Evolutionary conservation across 1,140 invertebrate genomes (phyloP).

Genomic region (Pachypeltis micranthus): DNA sequence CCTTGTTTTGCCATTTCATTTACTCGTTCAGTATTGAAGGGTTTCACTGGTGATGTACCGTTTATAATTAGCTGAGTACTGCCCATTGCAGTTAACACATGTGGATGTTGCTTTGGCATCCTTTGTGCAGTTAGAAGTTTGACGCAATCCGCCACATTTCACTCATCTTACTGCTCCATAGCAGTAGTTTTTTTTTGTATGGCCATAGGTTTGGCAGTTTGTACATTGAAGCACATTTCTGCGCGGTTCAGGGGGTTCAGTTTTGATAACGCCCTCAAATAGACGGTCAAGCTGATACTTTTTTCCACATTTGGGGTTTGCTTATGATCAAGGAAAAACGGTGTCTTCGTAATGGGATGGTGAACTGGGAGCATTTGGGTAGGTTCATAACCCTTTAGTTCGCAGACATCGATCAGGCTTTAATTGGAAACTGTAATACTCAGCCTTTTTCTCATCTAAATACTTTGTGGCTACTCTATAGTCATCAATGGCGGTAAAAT

Average conservation of each 20-base stretch:
- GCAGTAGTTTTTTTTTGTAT: background rate
- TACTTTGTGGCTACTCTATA: background rate
- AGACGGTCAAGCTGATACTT: no score
- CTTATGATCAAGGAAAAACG: slow-evolving; percentile 1
- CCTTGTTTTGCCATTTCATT: background rate
- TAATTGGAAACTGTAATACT: slow-evolving; percentile 1
- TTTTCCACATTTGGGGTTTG: no score
- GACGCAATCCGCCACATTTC: background rate
- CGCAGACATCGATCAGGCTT: background rate
- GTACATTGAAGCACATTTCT: background rate
- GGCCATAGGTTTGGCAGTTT: background rate
- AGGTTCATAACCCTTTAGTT: background rate
- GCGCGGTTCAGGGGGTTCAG: no score
- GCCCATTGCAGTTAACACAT: background rate
- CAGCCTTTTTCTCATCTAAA: background rate
- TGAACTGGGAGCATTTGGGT: background rate
- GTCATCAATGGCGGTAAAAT: background rate
- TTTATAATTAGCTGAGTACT: background rate
- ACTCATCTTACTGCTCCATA: background rate
- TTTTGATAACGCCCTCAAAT: no score
- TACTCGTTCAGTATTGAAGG: background rate
- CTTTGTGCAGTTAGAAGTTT: background rate
- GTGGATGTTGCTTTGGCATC: background rate
- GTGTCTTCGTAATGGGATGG: background rate
- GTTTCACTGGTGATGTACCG: background rate